A percentile compares a stretch with the other conserved stretches of the same genome.
Evolutionary conservation across 53 echinoderm and acorn worm species (phyloP).

Genomic region (Paracentrotus lividus): DNA sequence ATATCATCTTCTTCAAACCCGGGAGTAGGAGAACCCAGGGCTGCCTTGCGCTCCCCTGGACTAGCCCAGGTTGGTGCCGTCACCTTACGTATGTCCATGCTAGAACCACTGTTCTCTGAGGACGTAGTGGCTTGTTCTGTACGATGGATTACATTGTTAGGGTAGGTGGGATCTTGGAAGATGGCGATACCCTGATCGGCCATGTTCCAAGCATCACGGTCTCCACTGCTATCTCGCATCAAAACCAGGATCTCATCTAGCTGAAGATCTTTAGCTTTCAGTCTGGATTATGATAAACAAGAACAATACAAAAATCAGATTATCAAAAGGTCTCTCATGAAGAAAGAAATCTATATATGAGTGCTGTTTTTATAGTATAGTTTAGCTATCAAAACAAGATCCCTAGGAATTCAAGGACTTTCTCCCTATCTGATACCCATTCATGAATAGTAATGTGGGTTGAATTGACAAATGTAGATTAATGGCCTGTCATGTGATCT

Average conservation of each 20-base stretch:
- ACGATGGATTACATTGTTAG: conserved; percentile 47
- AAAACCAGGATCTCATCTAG: conserved; percentile 86
- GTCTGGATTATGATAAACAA: conserved; percentile 47
- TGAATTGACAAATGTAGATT: no score
- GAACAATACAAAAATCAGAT: neutral
- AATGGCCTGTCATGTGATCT: no score
- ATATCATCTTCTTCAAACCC: conserved; percentile 68
- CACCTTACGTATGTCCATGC: conserved; percentile 52
- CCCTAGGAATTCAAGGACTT: no score
- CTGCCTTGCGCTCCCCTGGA: conserved; percentile 40
- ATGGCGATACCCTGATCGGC: conserved; percentile 90
- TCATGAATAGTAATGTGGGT: no score
- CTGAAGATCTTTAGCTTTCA: conserved; percentile 87
- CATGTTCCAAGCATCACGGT: conserved; percentile 98
- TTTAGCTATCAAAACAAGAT: no score
- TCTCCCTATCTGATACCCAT: no score
- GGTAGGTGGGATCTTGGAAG: conserved; percentile 78
- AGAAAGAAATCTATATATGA: no score
- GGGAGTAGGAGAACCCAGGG: conserved; percentile 45
- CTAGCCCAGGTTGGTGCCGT: conserved; percentile 32
- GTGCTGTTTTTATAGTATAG: no score
- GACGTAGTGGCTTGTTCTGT: conserved; percentile 63
- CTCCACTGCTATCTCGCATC: conserved; percentile 83
- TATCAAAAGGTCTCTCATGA: no score
- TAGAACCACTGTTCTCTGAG: conserved; percentile 78